A percentile compares a stretch with the other conserved stretches of the same genome.
phyloP scores from a whole-genome alignment of 2,113 vertebrate species.

The Spizaetus ornatus region DNA sequence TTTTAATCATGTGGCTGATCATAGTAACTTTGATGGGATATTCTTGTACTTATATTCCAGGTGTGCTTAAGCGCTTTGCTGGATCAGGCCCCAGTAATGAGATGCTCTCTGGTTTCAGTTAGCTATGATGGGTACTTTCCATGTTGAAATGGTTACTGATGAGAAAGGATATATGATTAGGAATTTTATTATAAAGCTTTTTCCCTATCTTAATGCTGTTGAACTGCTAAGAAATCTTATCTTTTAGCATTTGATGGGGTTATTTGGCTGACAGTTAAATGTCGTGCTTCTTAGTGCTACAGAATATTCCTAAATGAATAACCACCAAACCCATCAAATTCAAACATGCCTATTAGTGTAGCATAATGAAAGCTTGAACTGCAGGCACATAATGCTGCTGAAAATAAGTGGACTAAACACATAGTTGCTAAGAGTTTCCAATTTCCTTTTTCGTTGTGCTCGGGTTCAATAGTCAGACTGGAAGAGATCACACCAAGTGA shows the following conservation, averaged over 20 bases:
- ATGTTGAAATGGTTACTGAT: background rate
- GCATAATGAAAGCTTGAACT: slow-evolving; percentile 50
- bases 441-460: slow-evolving; percentile 22
- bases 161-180: slow-evolving; percentile 20
- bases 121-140: background rate
- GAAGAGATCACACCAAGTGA: slow-evolving; percentile 50
- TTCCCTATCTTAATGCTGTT: background rate
- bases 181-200: slow-evolving; percentile 51
- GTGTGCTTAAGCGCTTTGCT: background rate
- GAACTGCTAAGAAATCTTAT: slow-evolving; percentile 62
- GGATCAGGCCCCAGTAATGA: background rate
- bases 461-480: slow-evolving; percentile 16
- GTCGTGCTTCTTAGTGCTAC: background rate
- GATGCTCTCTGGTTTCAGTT: background rate
- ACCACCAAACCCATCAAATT: slow-evolving; percentile 39
- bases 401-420: background rate
- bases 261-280: slow-evolving; percentile 53
- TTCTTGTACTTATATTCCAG: background rate
- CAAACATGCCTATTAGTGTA: slow-evolving; percentile 29
- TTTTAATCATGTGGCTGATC: background rate
- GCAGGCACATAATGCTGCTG: background rate
- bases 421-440: background rate
- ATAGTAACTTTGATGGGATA: background rate
- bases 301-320: slow-evolving; percentile 40
- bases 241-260: slow-evolving; percentile 44